Base-by-base conservation (phyloP, 1,140 invertebrate genomes). In the Caenorhabditis brenneri region DNA sequence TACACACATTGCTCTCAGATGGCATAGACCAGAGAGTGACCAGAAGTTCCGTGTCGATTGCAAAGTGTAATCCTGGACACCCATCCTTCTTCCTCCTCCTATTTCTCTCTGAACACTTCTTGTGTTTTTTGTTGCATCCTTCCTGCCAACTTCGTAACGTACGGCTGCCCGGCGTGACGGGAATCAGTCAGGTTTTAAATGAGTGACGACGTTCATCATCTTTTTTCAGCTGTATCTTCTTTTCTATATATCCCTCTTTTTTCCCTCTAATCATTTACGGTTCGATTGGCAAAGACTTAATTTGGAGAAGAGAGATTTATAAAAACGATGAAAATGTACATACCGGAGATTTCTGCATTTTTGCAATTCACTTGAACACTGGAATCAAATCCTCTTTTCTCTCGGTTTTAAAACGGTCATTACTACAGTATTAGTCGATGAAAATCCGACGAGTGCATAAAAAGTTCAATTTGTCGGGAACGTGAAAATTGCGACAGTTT, bases 41-140 rank as follows among this genome's bases (percentile, higher is more conserved):
- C 33, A 74, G 65, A 74, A 74, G 65, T 74, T 74, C 65, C 19
- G 65, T 74, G 36, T 42, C 65, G 16, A 74, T 39, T 42, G n/a
- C 33, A 74, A 46, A 24, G 33, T 74, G 65, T 74, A 74, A 74
- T 74, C 65, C 65, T 74, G 65, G 36, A 74, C 65, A 74, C 65
- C 65, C 36, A 42, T 74, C 36, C 10, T 24, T 65, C 19, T 36
- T 15, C 16, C n/a, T 3, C 1, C 36, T 42, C 10, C 36, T 65
- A 29, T 33, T 24, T 2, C 5, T 24, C 4, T 36, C 16, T 4
- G 10, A 74, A 74, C 65, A 74, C 36, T 65, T 36, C 15, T 42
- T 33, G n/a, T 74, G 12, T 31, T 9, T 74, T 74, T 74, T 74
- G 33, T 39, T 74, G 65, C 65, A 42, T 74, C 10, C 31, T n/a